Evolutionary conservation across 2,797 vertebrate species (phyloP).

Genomic region (Numenius phaeopus): DNA sequence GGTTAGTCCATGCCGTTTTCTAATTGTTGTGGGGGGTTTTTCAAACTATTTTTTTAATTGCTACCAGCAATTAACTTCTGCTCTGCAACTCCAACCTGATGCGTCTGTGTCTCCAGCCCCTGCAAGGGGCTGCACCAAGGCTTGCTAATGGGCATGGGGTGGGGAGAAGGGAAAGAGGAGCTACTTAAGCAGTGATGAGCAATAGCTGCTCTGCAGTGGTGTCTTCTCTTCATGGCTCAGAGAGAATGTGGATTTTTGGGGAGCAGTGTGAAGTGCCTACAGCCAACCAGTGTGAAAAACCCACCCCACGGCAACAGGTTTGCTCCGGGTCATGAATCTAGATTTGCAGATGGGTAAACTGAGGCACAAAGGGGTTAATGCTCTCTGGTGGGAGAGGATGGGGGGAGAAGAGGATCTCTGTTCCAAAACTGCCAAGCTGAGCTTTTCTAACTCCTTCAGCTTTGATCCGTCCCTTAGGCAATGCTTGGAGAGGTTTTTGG

Average conservation of each 20-base stretch:
- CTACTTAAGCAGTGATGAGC: background rate
- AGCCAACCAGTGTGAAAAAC: background rate
- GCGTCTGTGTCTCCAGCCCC: background rate
- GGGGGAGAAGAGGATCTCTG: background rate
- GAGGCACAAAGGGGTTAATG: background rate
- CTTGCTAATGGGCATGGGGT: fast-evolving
- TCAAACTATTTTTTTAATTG: background rate
- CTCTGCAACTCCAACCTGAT: background rate
- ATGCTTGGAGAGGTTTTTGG: background rate
- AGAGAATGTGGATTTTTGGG: background rate
- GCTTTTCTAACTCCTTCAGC: background rate
- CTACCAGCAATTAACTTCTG: background rate
- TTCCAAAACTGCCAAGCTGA: background rate
- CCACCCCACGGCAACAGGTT: background rate
- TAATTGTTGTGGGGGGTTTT: background rate
- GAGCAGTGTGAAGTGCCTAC: background rate
- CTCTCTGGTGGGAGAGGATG: background rate
- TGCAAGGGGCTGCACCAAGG: background rate
- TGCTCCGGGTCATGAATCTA: background rate
- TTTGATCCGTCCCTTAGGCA: background rate
- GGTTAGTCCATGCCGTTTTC: background rate
- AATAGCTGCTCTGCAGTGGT: background rate
- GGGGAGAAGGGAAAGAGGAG: background rate
- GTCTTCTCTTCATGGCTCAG: background rate
- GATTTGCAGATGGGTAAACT: background rate